A percentile compares a stretch with the other conserved stretches of the same genome.
These are phyloP conservation scores for Drosophila greeni DNA, from an alignment of 2,888 invertebrate species.

Conservation along the genomic window DNA sequence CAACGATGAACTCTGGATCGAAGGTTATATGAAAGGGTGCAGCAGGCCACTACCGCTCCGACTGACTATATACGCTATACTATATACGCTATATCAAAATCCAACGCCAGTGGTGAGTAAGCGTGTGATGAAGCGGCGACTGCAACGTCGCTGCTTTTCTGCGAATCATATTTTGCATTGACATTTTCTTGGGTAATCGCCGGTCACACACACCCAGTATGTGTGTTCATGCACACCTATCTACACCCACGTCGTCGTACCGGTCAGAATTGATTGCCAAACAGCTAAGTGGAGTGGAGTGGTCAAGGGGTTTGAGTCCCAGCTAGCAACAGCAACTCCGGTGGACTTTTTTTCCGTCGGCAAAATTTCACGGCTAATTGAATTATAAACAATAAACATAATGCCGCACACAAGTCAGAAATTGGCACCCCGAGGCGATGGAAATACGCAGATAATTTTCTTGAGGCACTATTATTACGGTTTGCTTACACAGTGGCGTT, in stretches of 20 bases:
- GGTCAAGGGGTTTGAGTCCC: conserved; percentile 14
- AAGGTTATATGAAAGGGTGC: conserved; percentile 21
- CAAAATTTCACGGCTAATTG: conserved; percentile 63
- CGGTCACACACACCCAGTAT: conserved; percentile 34
- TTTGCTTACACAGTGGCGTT: conserved; percentile 8
- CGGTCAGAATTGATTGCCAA: conserved; percentile 41
- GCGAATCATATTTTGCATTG: conserved; percentile 61
- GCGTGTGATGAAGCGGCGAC: conserved; percentile 39
- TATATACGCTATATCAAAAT: conserved; percentile 20
- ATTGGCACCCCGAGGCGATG: conserved; percentile 59
- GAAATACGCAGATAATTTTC: conserved; percentile 48
- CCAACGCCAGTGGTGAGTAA: conserved; percentile 49
- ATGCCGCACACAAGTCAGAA: conserved; percentile 46
- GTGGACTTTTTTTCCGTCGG: conserved; percentile 37
- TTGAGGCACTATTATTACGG: conserved; percentile 28
- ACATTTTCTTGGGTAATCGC: conserved; percentile 60
- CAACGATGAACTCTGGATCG: conserved; percentile 14
- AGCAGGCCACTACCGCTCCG: conserved; percentile 6
- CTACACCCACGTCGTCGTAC: conserved; percentile 23
- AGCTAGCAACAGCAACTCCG: conserved; percentile 8
- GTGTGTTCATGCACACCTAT: conserved; percentile 10
- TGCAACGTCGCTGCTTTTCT: conserved; percentile 51
- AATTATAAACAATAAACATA: conserved; percentile 70
- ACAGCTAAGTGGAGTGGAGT: conserved; percentile 29
- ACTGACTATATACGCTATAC: conserved; percentile 7